Percentiles rank a stretch among this genome's conserved stretches.
Conservation (phyloP, 1,140 invertebrate genomes). For the Zaprionus ornatus region DNA sequence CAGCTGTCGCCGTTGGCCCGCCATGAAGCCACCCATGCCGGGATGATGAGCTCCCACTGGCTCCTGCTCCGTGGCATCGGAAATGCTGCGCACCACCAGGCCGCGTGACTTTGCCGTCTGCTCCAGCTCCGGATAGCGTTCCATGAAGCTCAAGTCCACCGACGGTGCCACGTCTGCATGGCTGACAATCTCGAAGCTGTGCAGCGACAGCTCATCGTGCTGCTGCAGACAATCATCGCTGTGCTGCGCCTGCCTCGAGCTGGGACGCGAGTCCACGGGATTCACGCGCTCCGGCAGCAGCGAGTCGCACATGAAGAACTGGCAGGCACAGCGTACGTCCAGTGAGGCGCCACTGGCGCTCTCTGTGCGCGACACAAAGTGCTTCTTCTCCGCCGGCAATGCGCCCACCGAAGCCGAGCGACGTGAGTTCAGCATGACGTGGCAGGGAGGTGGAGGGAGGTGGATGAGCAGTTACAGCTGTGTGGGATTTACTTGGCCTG, state of each 20-base stretch:
- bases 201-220: slow-evolving; percentile 61
- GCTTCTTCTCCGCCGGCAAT: slow-evolving; percentile 85
- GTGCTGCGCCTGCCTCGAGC: slow-evolving; percentile 84
- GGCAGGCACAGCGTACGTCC: slow-evolving; percentile 92
- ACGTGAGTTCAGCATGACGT: slow-evolving; percentile 62
- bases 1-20: slow-evolving; percentile 57
- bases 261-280: slow-evolving; percentile 86
- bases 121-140: slow-evolving; percentile 78
- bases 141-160: slow-evolving; percentile 74
- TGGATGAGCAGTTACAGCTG: slow-evolving; percentile 33
- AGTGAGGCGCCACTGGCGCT: slow-evolving; percentile 88
- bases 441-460: neutral
- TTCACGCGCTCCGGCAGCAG: slow-evolving; percentile 89
- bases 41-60: slow-evolving; percentile 3
- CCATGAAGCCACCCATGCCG: slow-evolving; percentile 41
- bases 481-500: slow-evolving; percentile 56
- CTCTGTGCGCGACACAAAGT: slow-evolving; percentile 86
- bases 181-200: slow-evolving; percentile 69
- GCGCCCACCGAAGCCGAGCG: slow-evolving; percentile 88
- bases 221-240: slow-evolving; percentile 62
- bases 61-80: slow-evolving; percentile 72
- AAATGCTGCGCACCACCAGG: slow-evolving; percentile 75
- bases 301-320: slow-evolving; percentile 92
- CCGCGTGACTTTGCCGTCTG: slow-evolving; percentile 70
- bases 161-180: slow-evolving; percentile 70